A percentile compares a stretch with the other conserved stretches of the same genome.
Evolutionary conservation across 2,797 vertebrate species (phyloP).

Genomic region (Manis pentadactyla): DNA sequence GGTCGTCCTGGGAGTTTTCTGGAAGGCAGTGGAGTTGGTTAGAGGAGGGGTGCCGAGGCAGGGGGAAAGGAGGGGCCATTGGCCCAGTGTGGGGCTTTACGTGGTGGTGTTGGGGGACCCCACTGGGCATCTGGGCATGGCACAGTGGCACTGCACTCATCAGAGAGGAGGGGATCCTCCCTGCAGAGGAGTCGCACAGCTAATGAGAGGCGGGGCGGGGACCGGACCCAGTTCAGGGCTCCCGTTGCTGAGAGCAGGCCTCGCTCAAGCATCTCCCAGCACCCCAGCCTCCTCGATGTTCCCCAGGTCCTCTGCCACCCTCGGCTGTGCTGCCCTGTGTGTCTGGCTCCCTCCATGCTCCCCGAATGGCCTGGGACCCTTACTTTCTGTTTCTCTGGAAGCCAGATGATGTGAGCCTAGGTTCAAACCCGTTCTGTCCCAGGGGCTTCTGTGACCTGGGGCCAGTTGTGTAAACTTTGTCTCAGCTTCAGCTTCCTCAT

Average conservation of each 20-base stretch:
- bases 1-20: neutral
- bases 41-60: neutral
- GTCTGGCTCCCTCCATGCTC: neutral
- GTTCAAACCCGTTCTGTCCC: neutral
- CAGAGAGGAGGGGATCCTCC: neutral
- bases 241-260: neutral
- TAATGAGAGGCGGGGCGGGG: neutral
- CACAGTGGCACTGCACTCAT: neutral
- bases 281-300: rapidly evolving
- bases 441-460: neutral
- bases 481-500: neutral
- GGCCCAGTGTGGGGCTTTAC: neutral
- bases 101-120: neutral
- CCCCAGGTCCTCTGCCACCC: neutral
- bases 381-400: neutral
- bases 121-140: neutral
- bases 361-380: neutral
- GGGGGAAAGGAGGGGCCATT: neutral
- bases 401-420: neutral
- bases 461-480: neutral
- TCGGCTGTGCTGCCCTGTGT: neutral
- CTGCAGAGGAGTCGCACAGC: neutral
- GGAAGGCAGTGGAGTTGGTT: neutral
- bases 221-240: neutral
- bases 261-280: neutral